Percentiles rank a stretch among this genome's conserved stretches.
Conservation (phyloP, 2,888 invertebrate species). For the Acrobasis repandana region DNA sequence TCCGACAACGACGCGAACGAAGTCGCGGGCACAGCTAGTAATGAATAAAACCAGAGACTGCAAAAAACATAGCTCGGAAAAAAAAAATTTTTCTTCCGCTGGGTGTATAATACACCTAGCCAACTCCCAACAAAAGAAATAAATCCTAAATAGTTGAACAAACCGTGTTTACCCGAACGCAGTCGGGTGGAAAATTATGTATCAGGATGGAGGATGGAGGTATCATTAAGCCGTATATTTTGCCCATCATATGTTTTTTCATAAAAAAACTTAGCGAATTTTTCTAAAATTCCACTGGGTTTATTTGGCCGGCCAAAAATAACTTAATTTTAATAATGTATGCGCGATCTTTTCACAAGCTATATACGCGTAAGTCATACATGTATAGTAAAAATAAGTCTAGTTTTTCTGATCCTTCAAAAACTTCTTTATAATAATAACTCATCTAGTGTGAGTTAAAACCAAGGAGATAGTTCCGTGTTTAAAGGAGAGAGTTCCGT, state of each 20-base stretch:
- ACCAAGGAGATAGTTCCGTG: too few relatives aligned
- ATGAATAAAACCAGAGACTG: too few relatives aligned
- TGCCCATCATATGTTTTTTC: background rate
- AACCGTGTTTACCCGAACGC: background rate
- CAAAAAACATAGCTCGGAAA: too few relatives aligned
- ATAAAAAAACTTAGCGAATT: background rate
- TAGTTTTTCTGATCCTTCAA: too few relatives aligned
- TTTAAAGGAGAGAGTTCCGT: too few relatives aligned
- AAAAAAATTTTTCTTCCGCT: too few relatives aligned
- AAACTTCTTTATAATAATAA: too few relatives aligned
- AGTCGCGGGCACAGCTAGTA: too few relatives aligned
- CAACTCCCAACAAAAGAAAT: too few relatives aligned
- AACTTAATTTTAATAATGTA: constrained; percentile 1
- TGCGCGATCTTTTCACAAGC: constrained; percentile 1
- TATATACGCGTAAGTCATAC: background rate
- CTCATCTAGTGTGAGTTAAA: too few relatives aligned
- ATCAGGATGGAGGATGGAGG: background rate
- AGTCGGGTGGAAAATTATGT: background rate
- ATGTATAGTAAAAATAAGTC: background rate
- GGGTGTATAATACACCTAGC: too few relatives aligned
- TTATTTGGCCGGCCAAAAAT: constrained; percentile 1
- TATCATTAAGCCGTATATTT: background rate
- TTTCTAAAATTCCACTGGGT: background rate
- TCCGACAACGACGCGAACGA: too few relatives aligned
- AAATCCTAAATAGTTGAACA: background rate